Percentiles rank a stretch among this genome's conserved stretches.
phyloP scores from a whole-genome alignment of 23 tunicate species.

The Trididemnum clinides region DNA sequence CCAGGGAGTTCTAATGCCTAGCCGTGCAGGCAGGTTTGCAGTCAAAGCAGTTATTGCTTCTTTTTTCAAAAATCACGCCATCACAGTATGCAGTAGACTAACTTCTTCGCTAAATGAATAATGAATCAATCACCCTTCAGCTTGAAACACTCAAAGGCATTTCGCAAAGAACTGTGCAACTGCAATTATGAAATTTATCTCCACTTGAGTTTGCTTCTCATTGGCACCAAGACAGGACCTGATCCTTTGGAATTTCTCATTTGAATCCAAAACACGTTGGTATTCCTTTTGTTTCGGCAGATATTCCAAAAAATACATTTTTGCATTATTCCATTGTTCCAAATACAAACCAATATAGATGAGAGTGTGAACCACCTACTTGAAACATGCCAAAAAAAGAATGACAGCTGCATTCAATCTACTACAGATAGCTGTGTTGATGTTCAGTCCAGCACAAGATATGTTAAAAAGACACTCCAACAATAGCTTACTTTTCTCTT shows the following conservation, averaged over 20 bases:
- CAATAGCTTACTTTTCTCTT: too few species aligned
- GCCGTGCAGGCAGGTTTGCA: neutral
- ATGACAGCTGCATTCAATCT: too few species aligned
- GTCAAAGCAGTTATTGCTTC: neutral
- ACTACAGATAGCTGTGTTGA: too few species aligned
- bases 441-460: too few species aligned
- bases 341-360: too few species aligned
- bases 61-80: slow-evolving; percentile 8
- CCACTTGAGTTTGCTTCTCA: neutral
- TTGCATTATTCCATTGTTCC: neutral
- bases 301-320: slow-evolving; percentile 1
- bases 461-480: too few species aligned
- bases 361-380: too few species aligned
- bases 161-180: neutral
- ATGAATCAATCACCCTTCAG: slow-evolving; percentile 1
- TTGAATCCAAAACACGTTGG: neutral
- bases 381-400: too few species aligned
- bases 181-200: neutral
- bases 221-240: neutral
- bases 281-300: slow-evolving; percentile 3
- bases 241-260: neutral
- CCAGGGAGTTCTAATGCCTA: too few species aligned
- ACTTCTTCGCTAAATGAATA: neutral
- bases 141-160: neutral
- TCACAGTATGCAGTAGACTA: neutral